Conservation (phyloP, 2,113 vertebrate genomes). For the Grantiella picta region DNA sequence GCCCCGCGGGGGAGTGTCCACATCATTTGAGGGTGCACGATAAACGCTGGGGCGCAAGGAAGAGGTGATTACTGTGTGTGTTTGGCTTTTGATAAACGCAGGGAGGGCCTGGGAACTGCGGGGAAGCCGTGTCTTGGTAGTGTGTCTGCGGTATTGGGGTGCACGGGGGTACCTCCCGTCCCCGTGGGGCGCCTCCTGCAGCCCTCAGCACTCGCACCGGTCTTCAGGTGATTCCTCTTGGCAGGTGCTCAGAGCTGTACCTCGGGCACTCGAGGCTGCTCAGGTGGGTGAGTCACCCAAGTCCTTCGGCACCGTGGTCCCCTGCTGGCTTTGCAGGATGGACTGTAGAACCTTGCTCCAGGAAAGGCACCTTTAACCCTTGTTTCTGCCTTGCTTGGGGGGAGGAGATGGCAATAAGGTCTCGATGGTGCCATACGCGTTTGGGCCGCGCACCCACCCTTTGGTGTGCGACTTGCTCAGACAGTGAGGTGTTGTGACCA, state of each 20-base stretch:
- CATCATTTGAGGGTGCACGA: not conserved
- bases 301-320: not conserved
- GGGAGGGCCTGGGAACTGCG: not conserved
- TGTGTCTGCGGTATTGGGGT: rapidly evolving
- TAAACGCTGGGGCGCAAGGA: not conserved
- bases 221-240: no score
- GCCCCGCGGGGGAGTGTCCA: not conserved
- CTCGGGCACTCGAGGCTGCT: not conserved
- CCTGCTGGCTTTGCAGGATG: not conserved
- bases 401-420: not conserved
- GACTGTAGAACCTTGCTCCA: rapidly evolving
- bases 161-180: rapidly evolving
- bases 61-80: not conserved
- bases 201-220: no score
- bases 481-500: rapidly evolving
- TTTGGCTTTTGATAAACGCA: not conserved
- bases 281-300: rapidly evolving
- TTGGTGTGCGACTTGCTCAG: rapidly evolving
- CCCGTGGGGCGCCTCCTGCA: no score
- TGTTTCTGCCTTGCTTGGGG: not conserved
- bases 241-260: not conserved
- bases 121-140: not conserved
- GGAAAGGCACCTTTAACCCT: rapidly evolving
- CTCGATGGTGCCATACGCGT: not conserved
- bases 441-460: not conserved